Percentiles rank a stretch among this genome's conserved stretches.
Conservation (phyloP, 2,797 vertebrate genomes). For the Rhinella marina region DNA sequence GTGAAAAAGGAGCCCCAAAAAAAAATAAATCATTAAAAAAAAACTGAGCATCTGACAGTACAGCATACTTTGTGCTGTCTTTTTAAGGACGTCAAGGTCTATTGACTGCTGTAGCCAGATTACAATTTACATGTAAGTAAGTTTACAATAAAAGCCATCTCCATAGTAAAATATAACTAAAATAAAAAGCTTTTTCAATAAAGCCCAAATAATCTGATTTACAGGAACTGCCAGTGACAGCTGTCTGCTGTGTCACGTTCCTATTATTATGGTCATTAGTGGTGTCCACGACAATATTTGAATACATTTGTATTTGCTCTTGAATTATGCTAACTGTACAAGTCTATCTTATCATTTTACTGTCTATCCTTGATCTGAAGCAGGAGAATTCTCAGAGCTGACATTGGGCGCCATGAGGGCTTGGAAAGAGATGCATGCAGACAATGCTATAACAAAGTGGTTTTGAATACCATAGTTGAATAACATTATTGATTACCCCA, state of each 20-base stretch:
- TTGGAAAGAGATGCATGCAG: not conserved
- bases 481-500: constrained; percentile 29
- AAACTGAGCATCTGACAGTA: too few species aligned
- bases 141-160: not conserved
- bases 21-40: too few species aligned
- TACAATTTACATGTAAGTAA: not conserved
- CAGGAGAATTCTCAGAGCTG: not conserved
- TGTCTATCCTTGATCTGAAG: not conserved
- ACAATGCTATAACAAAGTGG: not conserved
- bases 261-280: too few species aligned
- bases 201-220: not conserved
- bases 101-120: too few species aligned
- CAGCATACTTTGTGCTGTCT: too few species aligned
- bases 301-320: not conserved
- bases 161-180: not conserved
- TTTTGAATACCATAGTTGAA: not conserved
- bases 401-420: not conserved
- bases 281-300: too few species aligned
- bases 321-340: not conserved
- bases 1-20: too few species aligned
- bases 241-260: not conserved
- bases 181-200: not conserved
- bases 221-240: not conserved
- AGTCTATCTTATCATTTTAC: not conserved
- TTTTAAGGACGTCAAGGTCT: too few species aligned